Evolutionary conservation across 2,113 vertebrate genomes (phyloP).

Genomic region (Dolichallabes microphthalmus): DNA sequence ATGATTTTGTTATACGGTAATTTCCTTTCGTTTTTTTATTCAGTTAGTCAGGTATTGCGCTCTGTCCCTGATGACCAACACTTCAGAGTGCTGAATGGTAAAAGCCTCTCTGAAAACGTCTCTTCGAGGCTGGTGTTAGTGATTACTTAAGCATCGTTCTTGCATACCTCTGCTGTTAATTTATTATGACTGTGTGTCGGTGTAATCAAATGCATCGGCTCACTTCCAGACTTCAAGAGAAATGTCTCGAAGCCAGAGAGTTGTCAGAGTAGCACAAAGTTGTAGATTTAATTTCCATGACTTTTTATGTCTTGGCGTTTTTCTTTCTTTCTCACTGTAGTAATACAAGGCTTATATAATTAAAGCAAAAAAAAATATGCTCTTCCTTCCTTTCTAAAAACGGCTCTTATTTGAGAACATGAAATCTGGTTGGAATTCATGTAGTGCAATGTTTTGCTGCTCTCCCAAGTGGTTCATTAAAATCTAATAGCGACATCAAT

Average conservation of each 20-base stretch:
- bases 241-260: constrained; percentile 22
- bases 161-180: constrained; percentile 37
- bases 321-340: not conserved
- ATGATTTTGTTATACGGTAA: constrained; percentile 86
- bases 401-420: not conserved
- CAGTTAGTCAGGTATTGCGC: constrained; percentile 28
- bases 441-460: not conserved
- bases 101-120: constrained; percentile 19
- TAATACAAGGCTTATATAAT: constrained; percentile 7
- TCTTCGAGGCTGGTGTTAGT: constrained; percentile 11
- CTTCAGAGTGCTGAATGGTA: constrained; percentile 3
- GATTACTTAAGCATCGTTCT: constrained; percentile 15
- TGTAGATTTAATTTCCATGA: constrained; percentile 8
- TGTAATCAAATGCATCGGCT: constrained; percentile 31
- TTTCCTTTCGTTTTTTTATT: constrained; percentile 27
- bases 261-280: constrained; percentile 1
- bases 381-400: not conserved
- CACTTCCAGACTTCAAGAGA: constrained; percentile 28
- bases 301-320: not conserved
- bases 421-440: constrained; percentile 11
- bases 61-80: constrained; percentile 10
- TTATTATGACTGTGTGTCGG: not conserved
- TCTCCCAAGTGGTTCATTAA: constrained; percentile 11
- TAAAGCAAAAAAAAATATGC: not conserved
- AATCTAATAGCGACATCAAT: not conserved